Evolutionary conservation across 2,888 invertebrate genomes (phyloP).

Genomic region (Heliconius sara): DNA sequence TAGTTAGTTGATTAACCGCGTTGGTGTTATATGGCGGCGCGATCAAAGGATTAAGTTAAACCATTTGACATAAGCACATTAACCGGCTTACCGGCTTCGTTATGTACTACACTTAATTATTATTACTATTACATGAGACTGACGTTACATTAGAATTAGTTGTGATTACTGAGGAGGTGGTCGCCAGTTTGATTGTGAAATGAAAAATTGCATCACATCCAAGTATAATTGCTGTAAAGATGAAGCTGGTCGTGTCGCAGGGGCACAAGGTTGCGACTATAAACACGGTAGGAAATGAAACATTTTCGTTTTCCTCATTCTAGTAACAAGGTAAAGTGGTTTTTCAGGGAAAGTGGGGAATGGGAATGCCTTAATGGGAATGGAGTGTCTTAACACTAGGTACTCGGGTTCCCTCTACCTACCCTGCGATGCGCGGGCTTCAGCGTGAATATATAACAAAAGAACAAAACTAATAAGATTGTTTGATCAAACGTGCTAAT

Average conservation of each 20-base stretch:
- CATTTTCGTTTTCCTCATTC: no score
- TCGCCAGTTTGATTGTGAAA: background rate
- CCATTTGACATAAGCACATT: constrained; percentile 43
- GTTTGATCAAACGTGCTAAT: no score
- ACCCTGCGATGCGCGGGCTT: no score
- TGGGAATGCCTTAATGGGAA: background rate
- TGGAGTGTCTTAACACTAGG: background rate
- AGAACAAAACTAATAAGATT: no score
- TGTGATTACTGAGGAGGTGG: background rate
- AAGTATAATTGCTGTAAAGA: background rate
- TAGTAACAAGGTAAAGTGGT: no score
- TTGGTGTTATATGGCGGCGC: constrained; percentile 37
- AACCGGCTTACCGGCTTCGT: constrained; percentile 34
- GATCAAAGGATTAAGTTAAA: constrained; percentile 48
- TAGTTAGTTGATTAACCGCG: constrained; percentile 50
- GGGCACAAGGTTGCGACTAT: no score
- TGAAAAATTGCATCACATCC: background rate
- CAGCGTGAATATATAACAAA: no score
- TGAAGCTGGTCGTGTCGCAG: background rate
- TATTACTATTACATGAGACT: constrained; percentile 33
- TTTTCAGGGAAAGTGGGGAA: background rate
- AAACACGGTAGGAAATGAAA: no score
- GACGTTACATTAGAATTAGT: background rate
- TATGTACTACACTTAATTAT: constrained; percentile 41
- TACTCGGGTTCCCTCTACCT: background rate